Evolutionary conservation across 2,113 vertebrate species (phyloP).

Genomic region (Zingel zingel): DNA sequence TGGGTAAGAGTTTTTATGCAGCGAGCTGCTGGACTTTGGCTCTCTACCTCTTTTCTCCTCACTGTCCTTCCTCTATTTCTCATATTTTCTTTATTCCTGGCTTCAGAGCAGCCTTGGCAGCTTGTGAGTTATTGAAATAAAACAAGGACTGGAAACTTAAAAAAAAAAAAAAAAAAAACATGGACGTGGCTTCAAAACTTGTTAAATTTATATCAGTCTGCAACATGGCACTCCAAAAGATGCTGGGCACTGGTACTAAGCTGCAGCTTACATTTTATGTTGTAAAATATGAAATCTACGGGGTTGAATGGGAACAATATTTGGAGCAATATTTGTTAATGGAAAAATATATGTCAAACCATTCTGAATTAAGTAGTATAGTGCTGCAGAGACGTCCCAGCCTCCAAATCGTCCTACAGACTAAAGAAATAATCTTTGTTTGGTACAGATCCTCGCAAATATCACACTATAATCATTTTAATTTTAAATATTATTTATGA

Average conservation of each 20-base stretch:
- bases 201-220: slow-evolving; percentile 33
- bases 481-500: too few species aligned
- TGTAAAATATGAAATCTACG: neutral
- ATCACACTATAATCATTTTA: too few species aligned
- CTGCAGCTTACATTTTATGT: neutral
- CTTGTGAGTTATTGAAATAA: slow-evolving; percentile 35
- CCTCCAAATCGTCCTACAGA: too few species aligned
- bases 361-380: too few species aligned
- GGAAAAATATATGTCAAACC: too few species aligned
- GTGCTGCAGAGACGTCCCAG: too few species aligned
- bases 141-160: slow-evolving; percentile 24
- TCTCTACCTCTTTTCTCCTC: neutral
- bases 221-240: neutral
- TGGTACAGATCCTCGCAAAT: too few species aligned
- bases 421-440: too few species aligned
- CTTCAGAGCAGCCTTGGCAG: slow-evolving; percentile 22
- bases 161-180: slow-evolving; percentile 11
- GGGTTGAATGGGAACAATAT: neutral
- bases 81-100: slow-evolving; percentile 9
- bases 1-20: slow-evolving; percentile 17
- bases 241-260: neutral
- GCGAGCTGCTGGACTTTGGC: neutral
- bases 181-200: slow-evolving; percentile 13
- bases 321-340: too few species aligned
- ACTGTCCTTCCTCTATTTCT: neutral